Evolutionary conservation across 1,140 invertebrate species (phyloP), one percentile per base, ranked within the genome.

Genomic region (Vanessa atalanta): DNA sequence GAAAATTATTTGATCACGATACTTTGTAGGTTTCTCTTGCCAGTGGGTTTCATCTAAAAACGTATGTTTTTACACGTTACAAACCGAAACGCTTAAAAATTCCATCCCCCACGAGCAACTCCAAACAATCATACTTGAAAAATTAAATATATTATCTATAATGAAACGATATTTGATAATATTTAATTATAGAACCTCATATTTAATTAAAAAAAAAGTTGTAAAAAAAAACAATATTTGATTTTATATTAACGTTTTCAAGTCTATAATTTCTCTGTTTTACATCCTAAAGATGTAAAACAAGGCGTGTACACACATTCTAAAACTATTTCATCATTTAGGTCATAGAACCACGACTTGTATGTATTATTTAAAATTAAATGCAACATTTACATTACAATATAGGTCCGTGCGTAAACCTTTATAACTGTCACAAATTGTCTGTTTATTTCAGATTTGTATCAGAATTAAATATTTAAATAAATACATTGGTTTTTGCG

Each of bases 291-390:
- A 43, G 3, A 37, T 37, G 31, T 61, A 7, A 61, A 31, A 37
- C 57, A 61, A 23, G 57, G 57, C 57, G 57, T 61, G 57, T 61
- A 1, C 57, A 57, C 11, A 57, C 53, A 57, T 57, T 57, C 53
- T 57, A 57, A 16, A 57, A 57, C 31, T 15, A 61, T 61, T 61
- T 61, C 23, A 61, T 31, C 57, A 61, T 61, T 37, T 23, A 61
- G 57, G 57, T 61, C 57, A 61, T 61, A 61, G 57, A 31, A n/a
- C 12, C 57, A 23, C 12, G 57, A 55, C 53, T 57, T 57, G 53
- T 57, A 57, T 61, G 16, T 61, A 61, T 61, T 61, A 61, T 61
- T 61, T 37, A 60, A 60, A 60, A 60, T 60, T 61, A 61, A 31
- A 61, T 37, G 57, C 57, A 61, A 61, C 23, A 60, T 60, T 60